Percentiles rank a stretch among this genome's conserved stretches.
Conservation (phyloP, 2,113 vertebrate genomes). For the Mirounga angustirostris region DNA sequence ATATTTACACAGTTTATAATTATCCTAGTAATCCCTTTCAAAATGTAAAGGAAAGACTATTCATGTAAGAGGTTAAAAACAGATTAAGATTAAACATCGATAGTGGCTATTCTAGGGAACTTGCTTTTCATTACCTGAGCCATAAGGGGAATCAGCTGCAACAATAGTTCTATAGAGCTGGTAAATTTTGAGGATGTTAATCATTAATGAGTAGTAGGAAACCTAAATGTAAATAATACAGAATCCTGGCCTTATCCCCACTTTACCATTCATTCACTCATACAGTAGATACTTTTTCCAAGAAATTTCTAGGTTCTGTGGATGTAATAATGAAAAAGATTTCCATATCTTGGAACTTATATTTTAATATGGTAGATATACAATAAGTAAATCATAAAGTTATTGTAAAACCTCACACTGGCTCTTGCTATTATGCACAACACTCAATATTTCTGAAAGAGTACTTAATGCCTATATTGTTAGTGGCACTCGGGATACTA, state of each 20-base stretch:
- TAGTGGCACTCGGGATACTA: not conserved
- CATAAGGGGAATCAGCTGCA: not conserved
- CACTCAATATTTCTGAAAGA: not conserved
- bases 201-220: not conserved
- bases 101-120: not conserved
- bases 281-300: not conserved
- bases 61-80: constrained; percentile 4
- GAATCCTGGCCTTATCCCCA: not conserved
- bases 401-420: not conserved
- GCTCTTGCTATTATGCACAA: not conserved
- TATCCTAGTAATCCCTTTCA: not conserved
- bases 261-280: not conserved
- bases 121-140: not conserved
- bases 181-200: not conserved
- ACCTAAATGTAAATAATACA: not conserved
- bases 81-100: not conserved
- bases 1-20: not conserved
- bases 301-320: not conserved
- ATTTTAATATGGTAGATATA: not conserved
- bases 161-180: not conserved
- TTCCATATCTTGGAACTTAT: not conserved
- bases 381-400: not conserved
- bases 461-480: not conserved
- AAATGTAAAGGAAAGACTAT: not conserved
- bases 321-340: not conserved